Conservation (phyloP, 37 sponge, comb jelly and placozoan species). For the Ephydatia muelleri region DNA sequence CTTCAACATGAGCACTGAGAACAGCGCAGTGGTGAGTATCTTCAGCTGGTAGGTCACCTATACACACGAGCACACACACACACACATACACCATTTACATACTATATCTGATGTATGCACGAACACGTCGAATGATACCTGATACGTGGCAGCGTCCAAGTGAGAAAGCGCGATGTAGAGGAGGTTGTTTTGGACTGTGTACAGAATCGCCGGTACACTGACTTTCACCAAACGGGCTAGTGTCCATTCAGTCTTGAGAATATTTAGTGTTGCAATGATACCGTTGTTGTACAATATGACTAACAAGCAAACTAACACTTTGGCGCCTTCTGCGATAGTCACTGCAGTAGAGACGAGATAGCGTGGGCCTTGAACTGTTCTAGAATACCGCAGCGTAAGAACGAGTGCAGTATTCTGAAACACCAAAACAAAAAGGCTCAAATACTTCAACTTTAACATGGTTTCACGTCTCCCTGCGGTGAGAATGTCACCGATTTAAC, state of each 20-base stretch:
- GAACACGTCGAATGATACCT: conserved; percentile 47
- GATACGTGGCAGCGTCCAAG: conserved; percentile 95
- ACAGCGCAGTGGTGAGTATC: conserved; percentile 96
- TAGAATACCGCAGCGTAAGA: conserved; percentile 81
- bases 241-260: conserved; percentile 37
- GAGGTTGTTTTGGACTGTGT: conserved; percentile 96
- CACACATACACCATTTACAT: neutral
- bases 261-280: neutral
- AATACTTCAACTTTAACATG: conserved; percentile 66
- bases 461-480: too few species aligned
- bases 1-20: conserved; percentile 82
- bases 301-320: conserved; percentile 67
- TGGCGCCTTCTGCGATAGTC: conserved; percentile 76
- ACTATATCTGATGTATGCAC: too few species aligned
- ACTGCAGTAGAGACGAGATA: conserved; percentile 90
- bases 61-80: neutral
- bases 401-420: conserved; percentile 86
- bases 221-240: conserved; percentile 72
- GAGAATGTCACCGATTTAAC: too few species aligned
- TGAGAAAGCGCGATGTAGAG: conserved; percentile 87
- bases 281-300: conserved; percentile 47
- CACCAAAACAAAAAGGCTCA: conserved; percentile 79
- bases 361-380: conserved; percentile 32
- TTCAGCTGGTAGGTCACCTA: conserved; percentile 98
- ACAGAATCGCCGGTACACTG: conserved; percentile 87